Evolutionary conservation across 2,797 vertebrate genomes (phyloP), one percentile per base, ranked within the genome.

Genomic region (Gorsachius magnificus): DNA sequence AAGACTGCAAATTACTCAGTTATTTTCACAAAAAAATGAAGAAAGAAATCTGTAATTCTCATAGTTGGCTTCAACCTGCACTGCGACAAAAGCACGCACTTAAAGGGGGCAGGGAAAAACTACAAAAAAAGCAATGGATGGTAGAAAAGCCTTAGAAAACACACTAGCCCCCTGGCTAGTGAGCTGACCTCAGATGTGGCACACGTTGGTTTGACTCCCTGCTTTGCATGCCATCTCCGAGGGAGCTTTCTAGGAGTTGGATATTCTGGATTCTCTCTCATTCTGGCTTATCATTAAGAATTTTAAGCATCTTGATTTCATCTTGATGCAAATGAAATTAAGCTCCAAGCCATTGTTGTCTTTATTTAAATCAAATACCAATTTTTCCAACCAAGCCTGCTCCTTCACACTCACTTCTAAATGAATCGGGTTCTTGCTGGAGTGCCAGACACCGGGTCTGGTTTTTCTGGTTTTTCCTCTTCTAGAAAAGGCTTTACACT

Each of bases 401-500:
- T 87, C 41, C 45, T 76, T 93, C 14, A 2, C 26, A 25, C 82
- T 82, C 29, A 46, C 45, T 86, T 90, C 50, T 75, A 35, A 94
- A 80, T 0, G 2, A 19, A 56, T 10, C 41, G 46, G 50, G 17
- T 13, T 66, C 56, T 60, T 26, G 25, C 38, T 88, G 65, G 33
- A 88, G 50, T 22, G n/a, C 33, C 18, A 81, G 35, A 22, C 21
- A 46, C 10, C 1, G 16, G 10, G 19, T 75, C 87, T 69, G 26
- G 28, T 90, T 94, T 94, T 80, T 88, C 94, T 61, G 21, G 72
- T 89, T 94, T 83, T 90, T 60, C 89, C 11, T 77, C 63, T 90
- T 92, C 61, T 35, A 80, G 58, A 87, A 94, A 92, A 83, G 66
- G 31, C n/a, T 81, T 90, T 75, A 78, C 45, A 64, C 53, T 29